Evolutionary conservation across 1,140 invertebrate genomes (phyloP).

Genomic region (Musca vetustissima): DNA sequence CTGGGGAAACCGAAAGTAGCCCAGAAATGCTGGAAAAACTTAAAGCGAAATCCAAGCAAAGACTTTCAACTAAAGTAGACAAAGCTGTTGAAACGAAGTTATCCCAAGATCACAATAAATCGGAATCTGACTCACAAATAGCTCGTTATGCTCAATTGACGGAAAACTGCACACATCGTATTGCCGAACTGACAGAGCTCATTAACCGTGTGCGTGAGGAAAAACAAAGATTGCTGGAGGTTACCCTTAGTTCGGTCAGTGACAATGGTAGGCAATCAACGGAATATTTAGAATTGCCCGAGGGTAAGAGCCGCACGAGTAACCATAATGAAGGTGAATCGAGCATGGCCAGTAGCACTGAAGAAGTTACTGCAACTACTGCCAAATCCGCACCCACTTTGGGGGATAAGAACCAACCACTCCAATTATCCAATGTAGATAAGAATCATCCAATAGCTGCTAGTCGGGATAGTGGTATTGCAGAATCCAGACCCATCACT

Average conservation of each 20-base stretch:
- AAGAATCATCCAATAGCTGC: conserved; percentile 44
- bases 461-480: conserved; percentile 52
- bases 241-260: conserved; percentile 49
- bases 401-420: neutral
- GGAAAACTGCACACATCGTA: conserved; percentile 49
- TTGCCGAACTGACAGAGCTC: conserved; percentile 45
- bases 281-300: conserved; percentile 47
- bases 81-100: neutral
- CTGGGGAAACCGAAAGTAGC: neutral
- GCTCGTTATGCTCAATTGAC: conserved; percentile 43
- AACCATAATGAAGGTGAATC: neutral
- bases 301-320: conserved; percentile 11
- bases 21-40: neutral
- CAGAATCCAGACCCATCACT: conserved; percentile 45
- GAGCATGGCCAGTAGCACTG: conserved; percentile 10
- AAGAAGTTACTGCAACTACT: neutral
- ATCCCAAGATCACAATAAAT: neutral
- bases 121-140: conserved; percentile 23
- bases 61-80: neutral
- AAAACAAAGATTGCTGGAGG: conserved; percentile 49
- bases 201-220: conserved; percentile 51
- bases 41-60: neutral
- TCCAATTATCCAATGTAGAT: conserved; percentile 31
- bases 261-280: conserved; percentile 46
- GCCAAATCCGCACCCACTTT: neutral